A percentile compares a stretch with the other conserved stretches of the same genome.
Evolutionary conservation across 2,113 vertebrate genomes (phyloP).

Genomic region (Anguilla rostrata): DNA sequence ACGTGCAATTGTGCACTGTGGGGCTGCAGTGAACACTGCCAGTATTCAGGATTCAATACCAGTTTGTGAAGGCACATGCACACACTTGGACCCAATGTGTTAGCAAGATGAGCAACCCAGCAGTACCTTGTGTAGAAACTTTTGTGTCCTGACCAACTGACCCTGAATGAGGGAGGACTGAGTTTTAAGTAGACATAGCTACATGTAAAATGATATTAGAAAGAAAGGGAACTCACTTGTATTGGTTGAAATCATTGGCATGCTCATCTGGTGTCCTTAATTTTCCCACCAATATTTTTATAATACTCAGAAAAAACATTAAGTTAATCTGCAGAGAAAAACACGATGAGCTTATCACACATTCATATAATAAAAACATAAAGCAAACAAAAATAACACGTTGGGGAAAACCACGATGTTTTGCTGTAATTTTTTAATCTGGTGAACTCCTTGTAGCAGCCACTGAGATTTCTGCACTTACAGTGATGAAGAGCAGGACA

Average conservation of each 20-base stretch:
- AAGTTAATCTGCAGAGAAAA: conserved; percentile 63
- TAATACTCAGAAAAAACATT: conserved; percentile 68
- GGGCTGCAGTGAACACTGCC: neutral
- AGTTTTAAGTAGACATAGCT: no score
- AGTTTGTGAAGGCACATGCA: neutral
- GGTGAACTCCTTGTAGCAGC: neutral
- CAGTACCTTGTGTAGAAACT: no score
- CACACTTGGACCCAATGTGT: no score
- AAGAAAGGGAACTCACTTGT: conserved; percentile 58
- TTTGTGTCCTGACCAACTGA: no score
- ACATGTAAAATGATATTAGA: no score
- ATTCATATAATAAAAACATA: neutral
- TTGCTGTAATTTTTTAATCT: no score
- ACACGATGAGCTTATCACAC: neutral
- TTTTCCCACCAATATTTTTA: conserved; percentile 66
- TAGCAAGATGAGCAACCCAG: no score
- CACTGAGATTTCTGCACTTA: conserved; percentile 61
- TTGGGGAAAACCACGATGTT: no score
- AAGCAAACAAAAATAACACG: no score
- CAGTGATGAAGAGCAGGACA: conserved; percentile 81
- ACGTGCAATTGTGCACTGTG: neutral
- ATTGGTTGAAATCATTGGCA: conserved; percentile 65
- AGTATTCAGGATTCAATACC: neutral
- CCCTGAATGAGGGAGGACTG: no score
- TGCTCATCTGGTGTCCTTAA: conserved; percentile 61